Evolutionary conservation across 1,140 invertebrate genomes (phyloP), one percentile per base, ranked within the genome.

Genomic region (Panulirus ornatus): DNA sequence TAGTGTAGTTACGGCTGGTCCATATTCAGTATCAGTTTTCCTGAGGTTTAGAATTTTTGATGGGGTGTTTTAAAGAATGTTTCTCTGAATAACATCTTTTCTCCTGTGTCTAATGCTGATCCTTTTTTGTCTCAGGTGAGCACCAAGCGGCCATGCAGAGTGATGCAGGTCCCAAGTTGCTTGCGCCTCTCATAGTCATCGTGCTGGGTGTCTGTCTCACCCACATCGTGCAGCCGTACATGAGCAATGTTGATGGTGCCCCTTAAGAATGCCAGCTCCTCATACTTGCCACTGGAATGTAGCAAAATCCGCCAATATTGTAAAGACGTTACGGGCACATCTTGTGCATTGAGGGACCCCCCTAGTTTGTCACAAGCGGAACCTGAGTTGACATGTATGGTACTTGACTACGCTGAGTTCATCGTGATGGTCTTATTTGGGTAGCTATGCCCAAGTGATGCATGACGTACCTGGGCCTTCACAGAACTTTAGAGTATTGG

Each of bases 61-160:
- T n/a, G n/a, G n/a, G n/a, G n/a, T n/a, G n/a, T n/a, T n/a, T n/a
- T n/a, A n/a, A n/a, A n/a, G n/a, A n/a, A n/a, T n/a, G n/a, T n/a
- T n/a, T n/a, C n/a, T n/a, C n/a, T n/a, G n/a, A n/a, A n/a, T n/a
- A n/a, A n/a, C n/a, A n/a, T n/a, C n/a, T n/a, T n/a, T n/a, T n/a
- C n/a, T 81, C 0, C 40, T 16, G 8, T 75, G 27, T 66, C n/a
- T 66, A 66, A 66, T 66, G 16, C 6, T 38, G 36, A 19, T 1
- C 1, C 2, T 9, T 22, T 76, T 2, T 63, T 27, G 19, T n/a
- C 8, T 3, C 76, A 88, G 85, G 85, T 34, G 85, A 88, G 58
- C 85, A 88, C 38, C 75, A 40, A 40, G 85, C 85, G 9, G 85
- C 85, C 54, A 70, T 88, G 75, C 85, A 88, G 58, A 88, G 75